Percentiles rank a stretch among this genome's conserved stretches.
phyloP scores from a whole-genome alignment of 2,888 invertebrate species.

The Sclerodermus sp. region DNA sequence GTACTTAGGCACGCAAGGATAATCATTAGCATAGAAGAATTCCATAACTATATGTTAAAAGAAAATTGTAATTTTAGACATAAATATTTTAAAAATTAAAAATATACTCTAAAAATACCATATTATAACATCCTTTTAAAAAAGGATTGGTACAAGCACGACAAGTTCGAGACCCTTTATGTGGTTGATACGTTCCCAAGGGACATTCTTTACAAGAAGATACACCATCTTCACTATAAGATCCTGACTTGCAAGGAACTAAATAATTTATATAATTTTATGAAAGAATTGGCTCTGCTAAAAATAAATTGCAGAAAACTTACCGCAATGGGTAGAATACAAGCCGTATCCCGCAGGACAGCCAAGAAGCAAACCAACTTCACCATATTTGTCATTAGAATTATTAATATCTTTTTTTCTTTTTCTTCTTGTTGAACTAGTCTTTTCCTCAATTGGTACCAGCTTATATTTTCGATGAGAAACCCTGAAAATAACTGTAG shows the following conservation, averaged over 20 bases:
- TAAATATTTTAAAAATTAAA: not conserved
- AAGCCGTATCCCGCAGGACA: slow-evolving; percentile 46
- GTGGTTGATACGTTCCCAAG: slow-evolving; percentile 41
- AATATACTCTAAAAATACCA: slow-evolving; percentile 26
- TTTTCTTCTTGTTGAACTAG: slow-evolving; percentile 19
- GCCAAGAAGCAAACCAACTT: slow-evolving; percentile 41
- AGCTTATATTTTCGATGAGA: slow-evolving; percentile 37
- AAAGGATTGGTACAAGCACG: slow-evolving; percentile 44
- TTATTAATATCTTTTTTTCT: slow-evolving; percentile 23
- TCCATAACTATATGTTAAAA: slow-evolving; percentile 30
- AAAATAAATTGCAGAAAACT: slow-evolving; percentile 10
- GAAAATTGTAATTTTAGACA: slow-evolving; percentile 6
- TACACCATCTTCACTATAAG: slow-evolving; percentile 43
- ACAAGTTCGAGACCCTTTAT: slow-evolving; percentile 39
- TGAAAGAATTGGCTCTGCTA: too few species aligned
- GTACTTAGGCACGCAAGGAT: slow-evolving; percentile 25
- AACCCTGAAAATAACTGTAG: slow-evolving; percentile 47
- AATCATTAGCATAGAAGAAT: slow-evolving; percentile 30
- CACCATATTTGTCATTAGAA: slow-evolving; percentile 22
- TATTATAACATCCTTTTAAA: slow-evolving; percentile 41
- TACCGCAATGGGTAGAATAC: slow-evolving; percentile 41
- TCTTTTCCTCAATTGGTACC: slow-evolving; percentile 29
- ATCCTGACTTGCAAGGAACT: slow-evolving; percentile 44
- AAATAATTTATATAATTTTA: too few species aligned
- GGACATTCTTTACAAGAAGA: slow-evolving; percentile 43